Evolutionary conservation across 2,888 invertebrate species (phyloP), one percentile per base, ranked within the genome.

Genomic region (Muscina levida): DNA sequence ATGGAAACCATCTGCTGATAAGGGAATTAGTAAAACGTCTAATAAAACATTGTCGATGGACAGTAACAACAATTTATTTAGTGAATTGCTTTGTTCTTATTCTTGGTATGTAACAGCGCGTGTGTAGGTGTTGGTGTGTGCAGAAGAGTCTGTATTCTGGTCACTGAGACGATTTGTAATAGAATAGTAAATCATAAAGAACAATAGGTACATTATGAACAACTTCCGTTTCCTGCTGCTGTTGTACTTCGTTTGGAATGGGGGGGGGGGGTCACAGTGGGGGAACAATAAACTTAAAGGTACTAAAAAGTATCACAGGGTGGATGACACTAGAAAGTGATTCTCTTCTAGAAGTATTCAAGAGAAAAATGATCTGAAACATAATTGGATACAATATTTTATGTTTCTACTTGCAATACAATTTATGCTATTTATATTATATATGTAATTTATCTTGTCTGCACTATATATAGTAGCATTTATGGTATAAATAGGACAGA

Each of bases 1-100:
- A 13, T 19, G 51, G 19, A 39, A 42, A 42, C 39, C 62, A 62
- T 62, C 62, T 62, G 62, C 62, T 62, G 62, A 62, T 62, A 62
- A 62, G 62, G 62, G 62, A 72, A 72, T 15, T 39, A 62, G 24
- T 71, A 68, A 13, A 81, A 71, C 67, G 74, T 66, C 77, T 77
- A 75, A 77, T 74, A 77, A 74, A 77, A 75, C 74, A 81, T 67
- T 62, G 59, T 62, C 62, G 39, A 31, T 31, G 8, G 31, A 31
- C 31, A 31, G 31, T 8, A 62, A 62, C 42, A 62, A 72, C 67
- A 74, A 74, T 72, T 81, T 81, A 77, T 56, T 72, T 65, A 62
- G 22, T 62, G 22, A 62, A 39, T 62, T 62, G 62, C n/a, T 62
- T 39, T 19, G 51, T 22, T 22, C 19, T 19, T 19, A 19, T 22